Evolutionary conservation across 2,888 invertebrate genomes (phyloP), one percentile per base, ranked within the genome.

Genomic region (Branchellion lobata): DNA sequence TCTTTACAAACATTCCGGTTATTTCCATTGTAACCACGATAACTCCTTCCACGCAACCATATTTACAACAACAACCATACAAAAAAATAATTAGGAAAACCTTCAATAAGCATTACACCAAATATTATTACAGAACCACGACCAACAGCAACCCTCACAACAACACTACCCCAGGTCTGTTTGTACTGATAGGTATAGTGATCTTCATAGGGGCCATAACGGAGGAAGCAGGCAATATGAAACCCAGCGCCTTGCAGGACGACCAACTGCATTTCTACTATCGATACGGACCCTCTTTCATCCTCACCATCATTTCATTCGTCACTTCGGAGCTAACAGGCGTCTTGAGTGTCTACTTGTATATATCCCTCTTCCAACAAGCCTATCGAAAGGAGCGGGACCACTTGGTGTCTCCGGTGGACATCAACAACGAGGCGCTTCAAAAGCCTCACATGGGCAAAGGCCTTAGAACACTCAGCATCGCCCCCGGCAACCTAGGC

Each of bases 131-230:
- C n/a, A n/a, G n/a, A n/a, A n/a, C n/a, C n/a, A n/a, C n/a, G n/a
- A n/a, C n/a, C n/a, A n/a, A 40, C 40, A 5, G 40, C 40, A 40
- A 40, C 40, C 14, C 40, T 40, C 40, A 5, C 40, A 40, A 5
- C 40, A 40, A 40, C 40, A 40, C 31, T 36, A 3, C 5, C 47
- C 3, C 84, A 87, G 87, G 87, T 75, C 82, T 87, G 68, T 87
- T 86, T 82, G 86, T 86, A 18, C 81, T 87, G 75, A 86, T 87
- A 40, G 87, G 87, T 47, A 87, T 87, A 29, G 87, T 87, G 40
- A 84, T 87, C 11, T 87, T 86, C 82, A 87, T 87, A 75, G 87
- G 87, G 80, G 86, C 86, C 82, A 87, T 87, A 74, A 87, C 87
- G 53, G 86, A 86, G 74, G 87, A 87, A 82, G 86, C 86, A 2